Conservation (phyloP, 2,113 vertebrate species). For the Hypomesus transpacificus region DNA sequence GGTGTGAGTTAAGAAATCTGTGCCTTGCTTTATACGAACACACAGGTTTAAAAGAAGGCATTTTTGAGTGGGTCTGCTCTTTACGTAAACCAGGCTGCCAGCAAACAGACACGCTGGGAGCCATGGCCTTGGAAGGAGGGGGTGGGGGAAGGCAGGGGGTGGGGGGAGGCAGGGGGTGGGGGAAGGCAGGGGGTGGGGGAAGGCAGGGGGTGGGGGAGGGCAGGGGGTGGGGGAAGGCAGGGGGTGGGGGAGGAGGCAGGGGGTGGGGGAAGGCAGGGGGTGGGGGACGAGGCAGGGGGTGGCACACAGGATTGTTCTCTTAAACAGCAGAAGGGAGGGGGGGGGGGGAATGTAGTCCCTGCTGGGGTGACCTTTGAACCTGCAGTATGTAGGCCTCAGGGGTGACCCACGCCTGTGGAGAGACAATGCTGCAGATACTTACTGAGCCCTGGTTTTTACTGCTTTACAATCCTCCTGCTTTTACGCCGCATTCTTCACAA, state of each 20-base stretch:
- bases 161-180: not conserved
- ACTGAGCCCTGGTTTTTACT: conserved; percentile 66
- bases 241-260: not conserved
- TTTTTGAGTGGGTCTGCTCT: not conserved
- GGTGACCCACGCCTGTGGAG: conserved; percentile 47
- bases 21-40: not conserved
- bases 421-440: conserved; percentile 63
- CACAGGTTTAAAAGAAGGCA: not conserved
- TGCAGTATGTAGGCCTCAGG: conserved; percentile 50
- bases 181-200: not conserved
- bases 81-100: conserved; percentile 17
- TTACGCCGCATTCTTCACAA: conserved; percentile 32
- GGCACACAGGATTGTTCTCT: conserved; percentile 23
- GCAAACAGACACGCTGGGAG: conserved; percentile 1
- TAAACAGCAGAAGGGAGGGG: conserved; percentile 39
- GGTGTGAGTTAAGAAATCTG: conserved; percentile 1
- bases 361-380: conserved; percentile 60
- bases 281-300: too few relatives aligned
- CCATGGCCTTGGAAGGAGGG: conserved; percentile 2
- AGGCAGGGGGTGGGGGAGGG: not conserved
- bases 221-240: not conserved
- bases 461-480: conserved; percentile 51
- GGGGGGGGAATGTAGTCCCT: conserved; percentile 55
- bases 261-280: not conserved
- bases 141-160: not conserved